phyloP scores from a whole-genome alignment of 2,888 invertebrate genomes.

The Drosophila neoperkinsi region DNA sequence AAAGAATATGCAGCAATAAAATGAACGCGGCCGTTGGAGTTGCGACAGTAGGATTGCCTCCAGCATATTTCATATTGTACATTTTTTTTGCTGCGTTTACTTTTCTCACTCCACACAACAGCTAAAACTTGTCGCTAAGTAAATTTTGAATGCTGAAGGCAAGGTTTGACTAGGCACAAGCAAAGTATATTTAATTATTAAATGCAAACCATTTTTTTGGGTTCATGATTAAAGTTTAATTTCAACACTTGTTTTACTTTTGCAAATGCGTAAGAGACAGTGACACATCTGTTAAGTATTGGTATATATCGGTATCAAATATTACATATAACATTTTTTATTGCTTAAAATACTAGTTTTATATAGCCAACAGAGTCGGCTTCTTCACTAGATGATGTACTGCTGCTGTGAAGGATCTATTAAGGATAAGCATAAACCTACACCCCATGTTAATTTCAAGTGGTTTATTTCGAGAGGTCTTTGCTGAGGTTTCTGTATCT shows the following conservation, averaged over 20 bases:
- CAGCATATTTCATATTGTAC: background rate
- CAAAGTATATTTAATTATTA: background rate
- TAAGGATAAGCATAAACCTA: background rate
- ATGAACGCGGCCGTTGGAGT: conserved; percentile 19
- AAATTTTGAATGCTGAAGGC: background rate
- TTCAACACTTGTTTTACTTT: background rate
- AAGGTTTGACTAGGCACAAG: background rate
- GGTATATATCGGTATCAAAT: background rate
- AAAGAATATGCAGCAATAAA: conserved; percentile 72
- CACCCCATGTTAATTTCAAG: background rate
- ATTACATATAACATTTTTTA: background rate
- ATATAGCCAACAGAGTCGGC: background rate
- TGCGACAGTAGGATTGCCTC: conserved; percentile 22
- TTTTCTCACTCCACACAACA: background rate
- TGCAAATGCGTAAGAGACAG: background rate
- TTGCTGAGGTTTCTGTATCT: background rate
- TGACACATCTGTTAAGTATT: background rate
- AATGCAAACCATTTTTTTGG: background rate
- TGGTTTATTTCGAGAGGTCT: background rate
- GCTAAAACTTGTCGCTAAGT: background rate
- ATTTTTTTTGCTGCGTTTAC: background rate
- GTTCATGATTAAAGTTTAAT: background rate
- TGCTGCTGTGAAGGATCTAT: background rate
- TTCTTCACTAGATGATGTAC: background rate
- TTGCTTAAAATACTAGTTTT: background rate